Base-by-base conservation (phyloP, 2,797 vertebrate species). In the Propithecus deckenii region DNA sequence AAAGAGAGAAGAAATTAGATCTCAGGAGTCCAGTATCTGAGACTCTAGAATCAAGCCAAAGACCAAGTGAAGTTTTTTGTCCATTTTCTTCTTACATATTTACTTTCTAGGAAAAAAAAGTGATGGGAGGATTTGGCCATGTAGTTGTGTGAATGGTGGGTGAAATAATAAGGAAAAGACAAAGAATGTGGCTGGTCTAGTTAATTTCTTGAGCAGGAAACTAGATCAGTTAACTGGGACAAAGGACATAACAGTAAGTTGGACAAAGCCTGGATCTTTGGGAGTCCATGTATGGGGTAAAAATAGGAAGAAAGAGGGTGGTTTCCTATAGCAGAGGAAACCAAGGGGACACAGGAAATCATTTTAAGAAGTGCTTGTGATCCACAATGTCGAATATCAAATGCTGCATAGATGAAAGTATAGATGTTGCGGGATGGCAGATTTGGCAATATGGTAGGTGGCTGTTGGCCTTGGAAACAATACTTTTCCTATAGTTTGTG, bases 381-480 rank as follows among this genome's bases (percentile, higher is more conserved):
- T 30, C 76, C 50, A 10, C 17, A 25, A 22, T 2, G 52, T 32
- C 5, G 46, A 25, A 67, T 15, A 13, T 7, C n/a, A 81, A 52
- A 65, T 28, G 43, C 46, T 32, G 30, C 59, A 38, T 32, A 88
- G 41, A 25, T 13, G 7, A 2, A 18, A 32, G n/a, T 14, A 8
- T 50, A 52, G 85, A 88, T 0, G 3, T 43, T 7, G 65, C 55
- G 10, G 12, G 28, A 1, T 9, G 35, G 71, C 7, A 32, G 63
- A 7, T 1, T 7, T 1, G 28, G 46, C 43, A 46, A 2, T 9
- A 28, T 0, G 0, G 55, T 12, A 22, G 4, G 7, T 1, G 3
- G 22, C 9, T 7, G 4, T 4, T 35, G 38, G 10, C 28, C 28
- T 25, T 4, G 10, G 20, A 41, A 50, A 69, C 35, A 30, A 5